phyloP scores from a whole-genome alignment of 2,888 invertebrate genomes.

The Zonitis immaculata region DNA sequence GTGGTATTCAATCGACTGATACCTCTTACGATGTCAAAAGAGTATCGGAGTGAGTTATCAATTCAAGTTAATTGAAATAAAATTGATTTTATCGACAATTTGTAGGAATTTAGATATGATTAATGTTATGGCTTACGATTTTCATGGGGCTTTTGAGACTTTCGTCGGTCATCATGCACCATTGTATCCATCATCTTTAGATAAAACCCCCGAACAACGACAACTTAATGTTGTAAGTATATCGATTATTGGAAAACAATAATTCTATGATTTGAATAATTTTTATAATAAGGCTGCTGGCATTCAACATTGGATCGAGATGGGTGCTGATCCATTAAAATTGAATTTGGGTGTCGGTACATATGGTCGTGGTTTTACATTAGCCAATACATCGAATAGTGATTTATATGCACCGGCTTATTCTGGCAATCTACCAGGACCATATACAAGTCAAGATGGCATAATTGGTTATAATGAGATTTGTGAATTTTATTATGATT shows the following conservation, averaged over 20 bases:
- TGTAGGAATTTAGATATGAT: constrained; percentile 46
- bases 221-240: constrained; percentile 27
- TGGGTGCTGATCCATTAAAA: constrained; percentile 59
- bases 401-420: constrained; percentile 54
- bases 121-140: constrained; percentile 49
- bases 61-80: background rate
- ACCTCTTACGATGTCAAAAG: constrained; percentile 32
- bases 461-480: constrained; percentile 71
- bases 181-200: constrained; percentile 51
- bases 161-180: constrained; percentile 63
- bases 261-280: no score
- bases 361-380: constrained; percentile 65
- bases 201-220: constrained; percentile 33
- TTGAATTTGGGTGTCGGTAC: constrained; percentile 65
- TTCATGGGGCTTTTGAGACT: constrained; percentile 63
- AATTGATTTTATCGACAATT: no score
- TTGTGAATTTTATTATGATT: constrained; percentile 32
- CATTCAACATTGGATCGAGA: constrained; percentile 31
- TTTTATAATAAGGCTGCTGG: constrained; percentile 51
- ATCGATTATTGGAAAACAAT: background rate
- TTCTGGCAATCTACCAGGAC: constrained; percentile 60
- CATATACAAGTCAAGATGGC: constrained; percentile 60
- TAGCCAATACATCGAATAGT: constrained; percentile 48
- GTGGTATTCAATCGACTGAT: constrained; percentile 30
- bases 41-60: constrained; percentile 27